Evolutionary conservation across 2,888 invertebrate genomes (phyloP).

Genomic region (Phytoseiulus persimilis): DNA sequence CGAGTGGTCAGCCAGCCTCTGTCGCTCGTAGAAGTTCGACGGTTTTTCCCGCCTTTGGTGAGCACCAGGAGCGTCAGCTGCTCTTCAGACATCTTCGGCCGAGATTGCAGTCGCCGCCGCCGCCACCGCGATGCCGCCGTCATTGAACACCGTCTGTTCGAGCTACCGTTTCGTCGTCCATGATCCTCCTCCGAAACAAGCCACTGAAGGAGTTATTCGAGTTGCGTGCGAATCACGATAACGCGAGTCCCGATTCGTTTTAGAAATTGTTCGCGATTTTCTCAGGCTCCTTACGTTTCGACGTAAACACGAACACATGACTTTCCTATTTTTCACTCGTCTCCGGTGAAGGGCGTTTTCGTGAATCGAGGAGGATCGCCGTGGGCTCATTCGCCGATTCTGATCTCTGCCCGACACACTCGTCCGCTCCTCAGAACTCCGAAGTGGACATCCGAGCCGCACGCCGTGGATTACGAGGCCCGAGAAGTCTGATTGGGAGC

Average conservation of each 20-base stretch:
- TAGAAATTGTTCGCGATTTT: neutral
- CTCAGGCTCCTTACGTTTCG: neutral
- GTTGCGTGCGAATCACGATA: neutral
- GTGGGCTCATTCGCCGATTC: no score
- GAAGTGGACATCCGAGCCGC: no score
- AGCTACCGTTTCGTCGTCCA: neutral
- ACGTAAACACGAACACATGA: neutral
- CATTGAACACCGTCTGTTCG: neutral
- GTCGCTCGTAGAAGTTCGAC: neutral
- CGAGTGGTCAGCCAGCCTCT: neutral
- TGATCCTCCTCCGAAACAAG: neutral
- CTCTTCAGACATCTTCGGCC: neutral
- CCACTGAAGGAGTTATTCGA: neutral
- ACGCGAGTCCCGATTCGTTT: neutral
- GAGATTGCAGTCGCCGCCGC: neutral
- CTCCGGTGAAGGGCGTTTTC: neutral
- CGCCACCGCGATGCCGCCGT: neutral
- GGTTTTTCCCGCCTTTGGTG: neutral
- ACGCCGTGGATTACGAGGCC: no score
- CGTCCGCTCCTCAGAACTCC: no score
- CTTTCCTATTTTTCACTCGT: neutral
- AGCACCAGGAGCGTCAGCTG: neutral
- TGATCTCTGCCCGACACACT: no score
- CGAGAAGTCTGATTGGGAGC: no score
- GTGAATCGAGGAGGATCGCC: no score